Conservation (phyloP, 1,140 invertebrate species). For the Tetramorium alpestre region DNA sequence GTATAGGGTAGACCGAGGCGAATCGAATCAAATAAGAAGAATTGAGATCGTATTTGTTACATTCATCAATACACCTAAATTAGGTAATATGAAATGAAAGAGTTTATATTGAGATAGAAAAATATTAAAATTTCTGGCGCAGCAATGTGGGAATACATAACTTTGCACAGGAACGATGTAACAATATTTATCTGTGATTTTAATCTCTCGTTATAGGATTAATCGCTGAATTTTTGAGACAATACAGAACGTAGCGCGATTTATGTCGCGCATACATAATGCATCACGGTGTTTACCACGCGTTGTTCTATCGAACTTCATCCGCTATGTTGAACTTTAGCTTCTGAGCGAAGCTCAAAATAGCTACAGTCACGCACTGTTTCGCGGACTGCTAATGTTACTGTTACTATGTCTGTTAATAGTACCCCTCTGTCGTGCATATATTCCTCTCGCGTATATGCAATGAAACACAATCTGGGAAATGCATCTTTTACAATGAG, state of each 20-base stretch:
- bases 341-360: constrained; percentile 46
- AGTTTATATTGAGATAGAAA: background rate
- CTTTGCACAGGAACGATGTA: background rate
- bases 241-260: constrained; percentile 5
- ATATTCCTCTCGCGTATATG: constrained; percentile 9
- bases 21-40: no score
- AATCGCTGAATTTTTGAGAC: constrained; percentile 29
- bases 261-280: constrained; percentile 50
- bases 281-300: constrained; percentile 23
- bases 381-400: constrained; percentile 44
- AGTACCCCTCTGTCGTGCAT: constrained; percentile 8
- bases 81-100: background rate
- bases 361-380: constrained; percentile 45
- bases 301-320: constrained; percentile 58
- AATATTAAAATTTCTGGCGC: background rate
- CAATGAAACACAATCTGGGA: constrained; percentile 41
- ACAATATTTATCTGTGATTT: constrained; percentile 1
- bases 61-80: no score
- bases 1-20: no score
- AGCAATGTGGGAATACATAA: background rate
- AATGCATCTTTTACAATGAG: constrained; percentile 49
- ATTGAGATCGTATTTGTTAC: no score
- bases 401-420: constrained; percentile 38
- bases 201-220: background rate
- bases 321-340: constrained; percentile 57